A percentile compares a stretch with the other conserved stretches of the same genome.
Evolutionary conservation across 2,113 vertebrate species (phyloP).

Genomic region (Anser cygnoides): DNA sequence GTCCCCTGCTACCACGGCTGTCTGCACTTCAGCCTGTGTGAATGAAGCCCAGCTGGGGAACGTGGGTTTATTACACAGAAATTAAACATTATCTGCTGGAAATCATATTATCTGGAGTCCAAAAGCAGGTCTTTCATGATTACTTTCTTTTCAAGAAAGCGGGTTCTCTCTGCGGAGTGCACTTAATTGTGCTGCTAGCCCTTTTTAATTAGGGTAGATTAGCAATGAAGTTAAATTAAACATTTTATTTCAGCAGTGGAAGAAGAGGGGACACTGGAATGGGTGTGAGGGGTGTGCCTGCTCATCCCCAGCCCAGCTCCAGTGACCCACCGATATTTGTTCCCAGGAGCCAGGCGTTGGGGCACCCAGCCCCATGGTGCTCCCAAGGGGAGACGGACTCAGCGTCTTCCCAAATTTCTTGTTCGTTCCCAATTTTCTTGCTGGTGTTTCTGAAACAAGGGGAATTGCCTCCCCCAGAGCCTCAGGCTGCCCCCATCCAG

Average conservation of each 20-base stretch:
- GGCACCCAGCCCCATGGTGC: background rate
- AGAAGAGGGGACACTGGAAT: background rate
- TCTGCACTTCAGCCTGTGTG: background rate
- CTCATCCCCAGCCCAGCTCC: background rate
- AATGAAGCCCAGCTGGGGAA: background rate
- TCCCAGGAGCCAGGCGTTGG: background rate
- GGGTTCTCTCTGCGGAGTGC: background rate
- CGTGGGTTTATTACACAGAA: background rate
- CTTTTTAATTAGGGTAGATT: constrained; percentile 52
- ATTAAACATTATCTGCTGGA: constrained; percentile 26
- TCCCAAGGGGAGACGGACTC: background rate
- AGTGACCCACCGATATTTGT: background rate
- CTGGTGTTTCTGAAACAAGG: background rate
- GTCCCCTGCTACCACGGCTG: background rate
- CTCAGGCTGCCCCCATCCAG: no score
- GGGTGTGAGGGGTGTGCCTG: background rate
- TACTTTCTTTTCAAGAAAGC: background rate
- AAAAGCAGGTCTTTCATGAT: background rate
- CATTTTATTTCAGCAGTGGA: background rate
- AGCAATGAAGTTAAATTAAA: constrained; percentile 22
- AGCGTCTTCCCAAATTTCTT: background rate
- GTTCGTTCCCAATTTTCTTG: background rate
- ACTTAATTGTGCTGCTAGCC: constrained; percentile 19
- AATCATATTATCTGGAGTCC: background rate
- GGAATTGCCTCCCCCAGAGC: background rate